Evolutionary conservation across 2,888 invertebrate genomes (phyloP).

Genomic region (Balanococcus diminutus): DNA sequence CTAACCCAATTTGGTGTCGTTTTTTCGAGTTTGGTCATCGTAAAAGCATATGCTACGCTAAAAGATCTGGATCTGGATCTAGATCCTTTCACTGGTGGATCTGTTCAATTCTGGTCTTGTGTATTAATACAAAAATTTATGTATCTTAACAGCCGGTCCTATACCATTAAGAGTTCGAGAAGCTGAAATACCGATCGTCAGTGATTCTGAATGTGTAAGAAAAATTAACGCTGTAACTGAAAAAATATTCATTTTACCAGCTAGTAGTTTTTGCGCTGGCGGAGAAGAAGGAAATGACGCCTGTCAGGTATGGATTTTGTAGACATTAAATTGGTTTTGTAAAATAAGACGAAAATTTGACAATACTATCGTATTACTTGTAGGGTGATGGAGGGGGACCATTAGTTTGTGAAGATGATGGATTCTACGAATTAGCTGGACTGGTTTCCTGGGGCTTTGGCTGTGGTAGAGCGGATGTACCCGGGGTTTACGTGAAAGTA

Average conservation of each 20-base stretch:
- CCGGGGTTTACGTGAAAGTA: constrained; percentile 96
- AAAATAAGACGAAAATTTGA: no score
- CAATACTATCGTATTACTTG: constrained; percentile 44
- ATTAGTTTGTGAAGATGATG: constrained; percentile 88
- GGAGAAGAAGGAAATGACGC: constrained; percentile 92
- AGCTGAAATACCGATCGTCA: constrained; percentile 89
- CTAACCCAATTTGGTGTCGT: no score
- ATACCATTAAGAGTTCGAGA: constrained; percentile 88
- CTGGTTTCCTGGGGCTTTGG: constrained; percentile 95
- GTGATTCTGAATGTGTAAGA: constrained; percentile 88
- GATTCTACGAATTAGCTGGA: constrained; percentile 90
- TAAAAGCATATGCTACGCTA: no score
- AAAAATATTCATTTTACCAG: constrained; percentile 90
- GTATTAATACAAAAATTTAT: no score
- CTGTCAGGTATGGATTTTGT: constrained; percentile 72
- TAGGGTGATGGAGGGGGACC: constrained; percentile 95
- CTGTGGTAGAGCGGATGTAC: constrained; percentile 90
- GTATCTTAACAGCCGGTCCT: constrained; percentile 74
- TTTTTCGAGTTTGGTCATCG: no score
- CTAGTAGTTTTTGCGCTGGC: constrained; percentile 92
- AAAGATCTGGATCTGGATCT: no score
- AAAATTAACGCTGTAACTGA: constrained; percentile 94
- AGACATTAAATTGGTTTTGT: not conserved
- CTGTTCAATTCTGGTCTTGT: no score
- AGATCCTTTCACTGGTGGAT: no score